These are phyloP conservation scores for Falco columbarius DNA, from an alignment of 2,797 vertebrate genomes.

Conservation along the genomic window DNA sequence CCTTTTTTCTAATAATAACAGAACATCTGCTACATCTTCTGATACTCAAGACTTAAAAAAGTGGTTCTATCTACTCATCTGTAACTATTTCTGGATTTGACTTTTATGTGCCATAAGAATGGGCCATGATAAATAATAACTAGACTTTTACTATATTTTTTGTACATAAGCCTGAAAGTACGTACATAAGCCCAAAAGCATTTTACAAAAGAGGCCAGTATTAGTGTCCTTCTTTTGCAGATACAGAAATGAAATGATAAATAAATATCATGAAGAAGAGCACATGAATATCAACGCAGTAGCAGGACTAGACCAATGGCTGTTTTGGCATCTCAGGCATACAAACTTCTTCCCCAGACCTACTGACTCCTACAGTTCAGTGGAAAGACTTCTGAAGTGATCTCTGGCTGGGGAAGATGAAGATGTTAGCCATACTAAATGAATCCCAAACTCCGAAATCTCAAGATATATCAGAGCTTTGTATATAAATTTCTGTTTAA, in stretches of 20 bases:
- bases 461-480: neutral
- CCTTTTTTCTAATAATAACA: neutral
- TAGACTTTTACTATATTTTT: neutral
- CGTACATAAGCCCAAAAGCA: neutral
- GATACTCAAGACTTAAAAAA: neutral
- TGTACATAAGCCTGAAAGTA: neutral
- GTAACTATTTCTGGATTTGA: neutral
- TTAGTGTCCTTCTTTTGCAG: neutral
- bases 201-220: neutral
- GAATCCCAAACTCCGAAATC: neutral
- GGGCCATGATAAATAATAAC: neutral
- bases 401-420: neutral
- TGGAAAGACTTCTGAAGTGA: neutral
- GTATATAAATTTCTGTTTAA: neutral
- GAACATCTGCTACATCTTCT: neutral
- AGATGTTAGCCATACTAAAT: neutral
- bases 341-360: neutral
- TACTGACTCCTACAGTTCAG: neutral
- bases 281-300: neutral
- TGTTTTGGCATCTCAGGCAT: neutral
- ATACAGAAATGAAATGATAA: neutral
- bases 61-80: neutral
- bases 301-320: neutral
- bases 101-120: neutral
- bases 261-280: neutral